Evolutionary conservation across 1,140 invertebrate genomes (phyloP), one percentile per base, ranked within the genome.

Genomic region (Philotrypesis tridentata): DNA sequence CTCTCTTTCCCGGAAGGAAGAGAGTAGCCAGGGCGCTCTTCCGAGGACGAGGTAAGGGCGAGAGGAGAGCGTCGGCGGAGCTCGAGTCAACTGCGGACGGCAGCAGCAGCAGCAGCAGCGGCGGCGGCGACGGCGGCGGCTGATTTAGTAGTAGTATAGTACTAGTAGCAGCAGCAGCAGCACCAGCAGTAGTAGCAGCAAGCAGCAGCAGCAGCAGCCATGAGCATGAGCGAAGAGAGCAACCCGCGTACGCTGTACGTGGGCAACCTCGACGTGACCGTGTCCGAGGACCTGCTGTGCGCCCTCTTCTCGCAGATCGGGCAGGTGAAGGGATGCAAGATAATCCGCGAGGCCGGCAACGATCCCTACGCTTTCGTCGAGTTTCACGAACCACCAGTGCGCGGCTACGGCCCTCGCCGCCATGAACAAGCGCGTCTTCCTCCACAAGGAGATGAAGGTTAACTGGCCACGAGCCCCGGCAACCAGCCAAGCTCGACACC

Each of bases 371-470:
- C 98, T 77, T 99, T 99, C 92, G 96, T 99, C 78, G 98, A 99
- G 93, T 99, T 99, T 92, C n/a, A 95, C 95, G 86, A 97, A 97
- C 92, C 98, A 99, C 91, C 94, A 96, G 89, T 95, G 96, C 86
- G 98, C 98, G 85, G 95, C 97, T 76, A 98, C 98, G 82, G 98
- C 98, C 65, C 93, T 99, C 87, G 96, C 97, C 89, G 97, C 98
- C 89, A 99, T 99, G 98, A 99, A 99, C 93, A 98, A 98, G 92
- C 95, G 98, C 86, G 93, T 95, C 85, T 98, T 98, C 92, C 94
- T 99, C 86, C 97, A 98, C 80, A 98, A 98, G 94, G 98, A 99
- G 94, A 99, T 99, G 96, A 99, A 99, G 95, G 98, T 98, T 84
- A 99, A 98, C 94, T 99, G 98, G 98, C 96, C 89, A 99, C 96